Conservation (phyloP, 2,113 vertebrate genomes). For the Thunnus thynnus region DNA sequence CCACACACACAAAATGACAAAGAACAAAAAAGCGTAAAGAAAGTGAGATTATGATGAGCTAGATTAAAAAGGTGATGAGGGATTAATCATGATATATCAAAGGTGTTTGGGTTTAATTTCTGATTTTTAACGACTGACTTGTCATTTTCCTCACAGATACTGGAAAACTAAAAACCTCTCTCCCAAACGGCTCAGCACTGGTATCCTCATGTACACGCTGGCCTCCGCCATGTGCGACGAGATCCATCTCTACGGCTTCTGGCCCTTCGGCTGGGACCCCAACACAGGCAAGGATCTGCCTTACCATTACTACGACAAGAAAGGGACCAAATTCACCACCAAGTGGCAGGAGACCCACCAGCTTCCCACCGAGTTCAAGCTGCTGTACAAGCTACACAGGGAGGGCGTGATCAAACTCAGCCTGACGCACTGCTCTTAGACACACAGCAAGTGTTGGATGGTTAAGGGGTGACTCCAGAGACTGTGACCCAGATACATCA, state of each 20-base stretch:
- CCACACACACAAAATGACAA: not conserved
- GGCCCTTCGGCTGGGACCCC: conserved; percentile 98
- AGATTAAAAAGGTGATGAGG: not conserved
- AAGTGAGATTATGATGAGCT: not conserved
- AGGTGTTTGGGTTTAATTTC: not conserved
- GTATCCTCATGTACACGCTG: conserved; percentile 97
- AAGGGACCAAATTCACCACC: conserved; percentile 99
- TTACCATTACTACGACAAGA: conserved; percentile 99
- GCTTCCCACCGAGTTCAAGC: conserved; percentile 97
- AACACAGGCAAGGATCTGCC: conserved; percentile 96
- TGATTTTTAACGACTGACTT: not conserved
- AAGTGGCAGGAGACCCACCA: conserved; percentile 99
- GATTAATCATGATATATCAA: not conserved
- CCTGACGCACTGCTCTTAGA: conserved; percentile 94
- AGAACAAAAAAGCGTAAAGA: not conserved
- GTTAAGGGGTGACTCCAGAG: conserved; percentile 31
- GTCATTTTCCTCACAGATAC: conserved; percentile 85
- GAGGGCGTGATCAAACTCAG: conserved; percentile 95
- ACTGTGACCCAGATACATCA: conserved; percentile 26
- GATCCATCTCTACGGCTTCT: conserved; percentile 98
- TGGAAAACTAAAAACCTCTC: conserved; percentile 98
- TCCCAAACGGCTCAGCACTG: conserved; percentile 97
- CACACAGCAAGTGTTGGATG: not conserved
- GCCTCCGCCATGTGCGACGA: conserved; percentile 95
- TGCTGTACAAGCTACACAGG: conserved; percentile 95